Percentiles rank a stretch among this genome's conserved stretches.
These are phyloP conservation scores for Drosophila atripex DNA, from an alignment of 2,888 invertebrate species.

Conservation along the genomic window DNA sequence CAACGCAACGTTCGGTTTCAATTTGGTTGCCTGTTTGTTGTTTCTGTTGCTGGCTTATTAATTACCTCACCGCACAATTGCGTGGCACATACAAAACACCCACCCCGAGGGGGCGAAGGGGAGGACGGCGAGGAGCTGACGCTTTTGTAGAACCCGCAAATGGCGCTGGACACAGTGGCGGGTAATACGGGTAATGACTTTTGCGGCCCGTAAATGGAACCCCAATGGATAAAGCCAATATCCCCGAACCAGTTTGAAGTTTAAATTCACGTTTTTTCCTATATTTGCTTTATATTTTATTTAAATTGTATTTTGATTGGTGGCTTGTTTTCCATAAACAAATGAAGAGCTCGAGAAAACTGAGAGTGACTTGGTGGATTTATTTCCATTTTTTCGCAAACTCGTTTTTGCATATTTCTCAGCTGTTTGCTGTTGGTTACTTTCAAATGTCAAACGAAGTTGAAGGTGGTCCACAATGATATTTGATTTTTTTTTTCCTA, in stretches of 20 bases:
- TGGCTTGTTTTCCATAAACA: slow-evolving; percentile 47
- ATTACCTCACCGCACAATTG: slow-evolving; percentile 76
- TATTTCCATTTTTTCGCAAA: slow-evolving; percentile 40
- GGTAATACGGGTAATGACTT: slow-evolving; percentile 61
- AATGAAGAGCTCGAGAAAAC: slow-evolving; percentile 64
- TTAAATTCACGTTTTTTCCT: slow-evolving; percentile 15
- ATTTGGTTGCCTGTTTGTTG: slow-evolving; percentile 45
- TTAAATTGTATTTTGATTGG: slow-evolving; percentile 23
- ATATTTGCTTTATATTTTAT: slow-evolving; percentile 17
- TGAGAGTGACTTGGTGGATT: slow-evolving; percentile 61
- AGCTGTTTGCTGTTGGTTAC: slow-evolving; percentile 58
- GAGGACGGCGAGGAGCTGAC: slow-evolving; percentile 10
- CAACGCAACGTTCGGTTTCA: slow-evolving; percentile 67
- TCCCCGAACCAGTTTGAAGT: slow-evolving; percentile 47
- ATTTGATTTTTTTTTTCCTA: slow-evolving; percentile 29
- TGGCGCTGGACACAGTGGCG: slow-evolving; percentile 58
- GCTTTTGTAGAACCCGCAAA: slow-evolving; percentile 70
- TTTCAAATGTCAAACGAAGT: slow-evolving; percentile 76
- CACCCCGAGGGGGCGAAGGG: slow-evolving; percentile 15
- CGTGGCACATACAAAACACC: slow-evolving; percentile 69
- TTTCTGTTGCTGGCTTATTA: slow-evolving; percentile 66
- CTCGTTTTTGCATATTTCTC: slow-evolving; percentile 67
- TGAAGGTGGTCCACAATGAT: slow-evolving; percentile 69
- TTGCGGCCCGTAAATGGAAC: slow-evolving; percentile 69
- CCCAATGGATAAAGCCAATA: slow-evolving; percentile 64